Evolutionary conservation across 2,797 vertebrate genomes (phyloP).

Genomic region (Psittacula derbiana): DNA sequence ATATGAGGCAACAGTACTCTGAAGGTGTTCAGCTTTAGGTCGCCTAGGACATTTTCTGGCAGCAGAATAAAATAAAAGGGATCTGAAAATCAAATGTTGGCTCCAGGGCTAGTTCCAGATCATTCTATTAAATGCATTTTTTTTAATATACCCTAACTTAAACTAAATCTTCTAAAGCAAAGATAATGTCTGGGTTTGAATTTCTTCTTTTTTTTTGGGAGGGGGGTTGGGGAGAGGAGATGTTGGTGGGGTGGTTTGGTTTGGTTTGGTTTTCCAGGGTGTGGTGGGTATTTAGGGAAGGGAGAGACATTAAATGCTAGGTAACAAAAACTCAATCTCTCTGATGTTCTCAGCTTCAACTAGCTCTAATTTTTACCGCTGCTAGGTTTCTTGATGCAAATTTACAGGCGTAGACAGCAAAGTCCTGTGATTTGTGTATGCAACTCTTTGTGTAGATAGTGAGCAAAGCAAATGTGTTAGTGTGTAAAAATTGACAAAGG

Average conservation of each 20-base stretch:
- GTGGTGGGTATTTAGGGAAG: not conserved
- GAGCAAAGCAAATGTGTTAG: not conserved
- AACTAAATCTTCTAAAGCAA: not conserved
- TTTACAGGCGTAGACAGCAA: not conserved
- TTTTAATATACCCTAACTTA: not conserved
- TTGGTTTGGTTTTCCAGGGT: not conserved
- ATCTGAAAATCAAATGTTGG: not conserved
- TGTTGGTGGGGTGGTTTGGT: not conserved
- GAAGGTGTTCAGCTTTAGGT: not conserved
- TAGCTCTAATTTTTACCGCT: not conserved
- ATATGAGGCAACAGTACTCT: not conserved
- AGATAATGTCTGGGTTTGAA: not conserved
- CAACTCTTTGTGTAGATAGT: not conserved
- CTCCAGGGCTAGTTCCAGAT: not conserved
- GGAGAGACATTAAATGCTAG: not conserved
- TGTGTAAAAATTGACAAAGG: not conserved
- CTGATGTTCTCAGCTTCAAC: not conserved
- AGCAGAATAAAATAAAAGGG: not conserved
- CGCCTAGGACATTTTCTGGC: not conserved
- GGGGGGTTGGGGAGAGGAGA: fast-evolving
- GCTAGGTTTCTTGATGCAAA: not conserved
- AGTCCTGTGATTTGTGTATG: not conserved
- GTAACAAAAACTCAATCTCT: not conserved
- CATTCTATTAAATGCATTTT: not conserved
- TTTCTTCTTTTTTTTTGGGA: fast-evolving